Evolutionary conservation across 2,113 vertebrate genomes (phyloP).

Genomic region (Irena cyanogastra): DNA sequence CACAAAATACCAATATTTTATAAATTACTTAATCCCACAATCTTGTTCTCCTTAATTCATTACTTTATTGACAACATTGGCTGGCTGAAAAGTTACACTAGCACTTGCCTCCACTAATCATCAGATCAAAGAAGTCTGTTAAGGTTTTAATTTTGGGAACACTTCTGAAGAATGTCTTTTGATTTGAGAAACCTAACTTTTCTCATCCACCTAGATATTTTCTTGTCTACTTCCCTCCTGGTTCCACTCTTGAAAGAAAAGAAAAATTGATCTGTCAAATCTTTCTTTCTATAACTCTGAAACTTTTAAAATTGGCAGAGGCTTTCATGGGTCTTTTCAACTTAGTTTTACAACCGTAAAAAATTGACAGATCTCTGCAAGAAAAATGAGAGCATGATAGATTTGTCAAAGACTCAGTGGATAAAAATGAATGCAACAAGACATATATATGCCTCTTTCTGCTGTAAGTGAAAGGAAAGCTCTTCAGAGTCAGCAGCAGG

Average conservation of each 20-base stretch:
- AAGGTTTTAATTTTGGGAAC: background rate
- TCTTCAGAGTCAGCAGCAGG: background rate
- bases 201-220: background rate
- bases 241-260: background rate
- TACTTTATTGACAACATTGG: background rate
- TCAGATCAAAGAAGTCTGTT: background rate
- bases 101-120: background rate
- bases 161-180: background rate
- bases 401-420: background rate
- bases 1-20: background rate
- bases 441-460: background rate
- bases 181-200: background rate
- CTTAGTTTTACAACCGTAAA: background rate
- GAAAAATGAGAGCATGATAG: background rate
- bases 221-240: background rate
- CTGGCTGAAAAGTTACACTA: background rate
- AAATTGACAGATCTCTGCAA: background rate
- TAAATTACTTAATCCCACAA: background rate
- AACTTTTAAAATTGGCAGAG: constrained; percentile 4
- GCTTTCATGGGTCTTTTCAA: background rate
- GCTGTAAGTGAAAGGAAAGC: background rate
- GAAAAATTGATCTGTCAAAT: background rate
- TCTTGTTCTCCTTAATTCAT: background rate
- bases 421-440: background rate
- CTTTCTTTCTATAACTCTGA: background rate